A percentile compares a stretch with the other conserved stretches of the same genome.
These are phyloP conservation scores for Brachionus manjavacas DNA, from an alignment of 1,140 invertebrate species.

Conservation along the genomic window DNA sequence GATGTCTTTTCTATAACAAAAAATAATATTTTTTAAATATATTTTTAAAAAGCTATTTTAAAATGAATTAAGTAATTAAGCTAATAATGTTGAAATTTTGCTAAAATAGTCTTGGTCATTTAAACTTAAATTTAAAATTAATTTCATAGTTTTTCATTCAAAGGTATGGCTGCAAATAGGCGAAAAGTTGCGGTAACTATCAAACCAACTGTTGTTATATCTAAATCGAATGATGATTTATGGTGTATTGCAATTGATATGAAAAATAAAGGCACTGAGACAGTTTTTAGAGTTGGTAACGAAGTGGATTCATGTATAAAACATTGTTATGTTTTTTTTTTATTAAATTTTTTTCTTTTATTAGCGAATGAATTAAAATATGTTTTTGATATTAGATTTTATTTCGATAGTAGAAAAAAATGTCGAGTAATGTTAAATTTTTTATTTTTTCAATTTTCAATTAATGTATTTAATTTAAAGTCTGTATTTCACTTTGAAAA, in stretches of 20 bases:
- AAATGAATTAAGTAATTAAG: too few species aligned
- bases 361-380: slow-evolving; percentile 32
- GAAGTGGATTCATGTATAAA: slow-evolving; percentile 36
- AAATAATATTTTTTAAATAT: too few species aligned
- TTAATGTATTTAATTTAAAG: neutral
- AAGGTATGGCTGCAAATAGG: slow-evolving; percentile 22
- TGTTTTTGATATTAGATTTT: slow-evolving; percentile 38
- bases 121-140: neutral
- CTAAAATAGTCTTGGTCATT: too few species aligned
- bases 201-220: neutral
- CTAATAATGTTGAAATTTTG: too few species aligned
- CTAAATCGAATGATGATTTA: neutral
- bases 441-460: neutral
- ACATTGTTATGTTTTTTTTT: neutral
- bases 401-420: slow-evolving; percentile 38
- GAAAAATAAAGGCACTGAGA: slow-evolving; percentile 41
- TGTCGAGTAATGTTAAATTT: neutral
- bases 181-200: slow-evolving; percentile 18
- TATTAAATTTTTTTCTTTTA: neutral
- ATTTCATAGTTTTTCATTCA: neutral
- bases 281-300: slow-evolving; percentile 24
- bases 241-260: slow-evolving; percentile 40
- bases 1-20: too few species aligned
- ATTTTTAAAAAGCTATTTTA: too few species aligned
- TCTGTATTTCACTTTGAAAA: slow-evolving; percentile 42